Evolutionary conservation across 2,797 vertebrate species (phyloP).

Genomic region (Aplochiton taeniatus): DNA sequence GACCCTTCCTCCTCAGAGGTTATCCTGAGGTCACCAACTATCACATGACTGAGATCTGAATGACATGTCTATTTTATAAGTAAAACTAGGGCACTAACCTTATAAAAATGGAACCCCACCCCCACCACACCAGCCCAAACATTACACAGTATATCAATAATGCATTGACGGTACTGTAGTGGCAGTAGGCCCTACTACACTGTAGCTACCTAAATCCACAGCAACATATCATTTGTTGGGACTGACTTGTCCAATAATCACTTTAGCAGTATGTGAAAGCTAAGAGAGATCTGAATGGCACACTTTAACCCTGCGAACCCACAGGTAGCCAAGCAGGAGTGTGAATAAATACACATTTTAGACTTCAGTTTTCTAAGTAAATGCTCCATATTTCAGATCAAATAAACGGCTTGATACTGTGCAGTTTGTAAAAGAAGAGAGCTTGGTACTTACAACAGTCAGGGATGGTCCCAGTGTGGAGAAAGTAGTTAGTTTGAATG

Average conservation of each 20-base stretch:
- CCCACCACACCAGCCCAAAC: too few species aligned
- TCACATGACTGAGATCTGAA: constrained; percentile 19
- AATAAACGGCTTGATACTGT: constrained; percentile 24
- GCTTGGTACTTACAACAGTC: constrained; percentile 48
- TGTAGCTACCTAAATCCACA: too few species aligned
- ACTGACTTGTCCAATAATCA: too few species aligned
- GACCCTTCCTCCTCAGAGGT: constrained; percentile 25
- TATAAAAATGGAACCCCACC: too few species aligned
- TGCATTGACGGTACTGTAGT: too few species aligned
- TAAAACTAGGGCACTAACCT: too few species aligned
- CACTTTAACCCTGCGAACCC: constrained; percentile 1
- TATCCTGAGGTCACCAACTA: constrained; percentile 17
- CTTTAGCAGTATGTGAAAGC: background rate
- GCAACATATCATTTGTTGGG: too few species aligned
- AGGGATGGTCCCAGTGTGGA: constrained; percentile 35
- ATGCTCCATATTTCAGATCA: background rate
- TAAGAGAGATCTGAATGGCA: constrained; percentile 5
- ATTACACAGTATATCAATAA: too few species aligned
- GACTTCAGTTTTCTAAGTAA: constrained; percentile 6
- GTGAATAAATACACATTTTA: background rate
- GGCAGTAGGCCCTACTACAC: too few species aligned
- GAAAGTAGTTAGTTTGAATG: constrained; percentile 32
- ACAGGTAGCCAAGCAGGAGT: constrained; percentile 4
- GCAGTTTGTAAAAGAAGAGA: constrained; percentile 18
- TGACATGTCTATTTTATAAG: too few species aligned